Percentiles rank a stretch among this genome's conserved stretches.
These are phyloP conservation scores for Eptesicus fuscus DNA, from an alignment of 2,113 vertebrate genomes.

Conservation along the genomic window DNA sequence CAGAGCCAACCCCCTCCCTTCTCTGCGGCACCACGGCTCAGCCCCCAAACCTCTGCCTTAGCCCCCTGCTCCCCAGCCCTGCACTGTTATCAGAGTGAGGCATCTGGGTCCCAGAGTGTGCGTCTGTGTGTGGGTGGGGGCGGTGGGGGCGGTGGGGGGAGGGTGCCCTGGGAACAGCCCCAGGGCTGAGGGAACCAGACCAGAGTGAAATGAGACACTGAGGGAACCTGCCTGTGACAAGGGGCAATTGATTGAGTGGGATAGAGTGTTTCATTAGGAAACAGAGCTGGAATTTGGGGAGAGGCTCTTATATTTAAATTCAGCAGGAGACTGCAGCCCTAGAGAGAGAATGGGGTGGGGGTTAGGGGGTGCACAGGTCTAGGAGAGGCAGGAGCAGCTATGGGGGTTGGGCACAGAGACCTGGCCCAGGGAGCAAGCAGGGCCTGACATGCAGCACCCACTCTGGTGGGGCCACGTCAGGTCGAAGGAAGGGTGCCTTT, in stretches of 20 bases:
- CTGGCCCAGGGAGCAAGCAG: background rate
- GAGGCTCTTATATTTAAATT: background rate
- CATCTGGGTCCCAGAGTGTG: background rate
- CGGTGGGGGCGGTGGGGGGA: too few species aligned
- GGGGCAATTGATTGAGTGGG: background rate
- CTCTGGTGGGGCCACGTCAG: background rate
- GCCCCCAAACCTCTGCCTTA: background rate
- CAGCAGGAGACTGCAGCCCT: background rate
- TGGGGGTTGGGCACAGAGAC: background rate
- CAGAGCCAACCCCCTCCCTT: background rate
- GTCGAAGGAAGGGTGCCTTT: background rate
- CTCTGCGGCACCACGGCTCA: background rate
- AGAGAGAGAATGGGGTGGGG: background rate
- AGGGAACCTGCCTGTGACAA: background rate
- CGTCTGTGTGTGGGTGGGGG: background rate
- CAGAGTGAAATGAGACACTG: background rate
- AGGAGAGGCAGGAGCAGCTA: background rate
- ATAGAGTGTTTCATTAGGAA: slow-evolving; percentile 12
- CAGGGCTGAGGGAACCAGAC: background rate
- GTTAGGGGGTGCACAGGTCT: too few species aligned
- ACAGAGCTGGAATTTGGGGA: slow-evolving; percentile 5
- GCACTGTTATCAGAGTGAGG: background rate
- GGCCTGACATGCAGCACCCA: background rate
- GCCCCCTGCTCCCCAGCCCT: background rate
- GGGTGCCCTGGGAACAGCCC: background rate